Conservation (phyloP, 2,888 invertebrate species). For the Salpingus planirostris region DNA sequence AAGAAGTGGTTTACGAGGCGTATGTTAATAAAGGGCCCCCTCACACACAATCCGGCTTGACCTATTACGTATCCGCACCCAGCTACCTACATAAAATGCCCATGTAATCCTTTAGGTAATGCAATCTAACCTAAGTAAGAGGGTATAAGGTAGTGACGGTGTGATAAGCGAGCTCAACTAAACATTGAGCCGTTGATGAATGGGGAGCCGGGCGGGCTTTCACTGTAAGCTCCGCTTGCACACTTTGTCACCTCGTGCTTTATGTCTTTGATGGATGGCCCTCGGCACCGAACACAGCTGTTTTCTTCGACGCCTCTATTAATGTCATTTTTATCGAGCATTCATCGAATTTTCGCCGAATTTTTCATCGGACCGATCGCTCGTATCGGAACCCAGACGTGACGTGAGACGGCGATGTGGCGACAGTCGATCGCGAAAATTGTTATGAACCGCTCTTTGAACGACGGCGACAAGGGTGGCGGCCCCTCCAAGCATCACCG, state of each 20-base stretch:
- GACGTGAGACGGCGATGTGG: too few species aligned
- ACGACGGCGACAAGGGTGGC: too few species aligned
- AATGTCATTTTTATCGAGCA: conserved; percentile 33
- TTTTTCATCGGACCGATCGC: conserved; percentile 8
- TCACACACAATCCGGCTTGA: conserved; percentile 12
- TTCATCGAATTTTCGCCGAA: conserved; percentile 23
- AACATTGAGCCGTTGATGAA: conserved; percentile 37
- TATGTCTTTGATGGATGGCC: conserved; percentile 39
- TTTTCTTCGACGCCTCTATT: conserved; percentile 37
- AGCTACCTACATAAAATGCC: conserved; percentile 13
- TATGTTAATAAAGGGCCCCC: conserved; percentile 15
- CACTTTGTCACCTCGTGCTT: conserved; percentile 39
- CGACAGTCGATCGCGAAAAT: conserved; percentile 12
- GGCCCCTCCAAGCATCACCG: too few species aligned
- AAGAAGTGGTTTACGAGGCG: too few species aligned
- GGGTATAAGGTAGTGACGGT: conserved; percentile 22
- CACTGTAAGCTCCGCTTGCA: conserved; percentile 34
- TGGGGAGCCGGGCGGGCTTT: conserved; percentile 33
- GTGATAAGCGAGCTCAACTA: conserved; percentile 31
- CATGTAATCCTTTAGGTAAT: conserved; percentile 26
- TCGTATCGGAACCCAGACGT: conserved; percentile 6
- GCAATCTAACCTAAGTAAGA: conserved; percentile 31
- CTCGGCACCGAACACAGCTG: conserved; percentile 32
- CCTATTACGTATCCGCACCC: conserved; percentile 14
- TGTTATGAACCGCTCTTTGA: too few species aligned